These are phyloP conservation scores for Zapornia atra DNA, from an alignment of 2,113 vertebrate genomes.

Conservation along the genomic window DNA sequence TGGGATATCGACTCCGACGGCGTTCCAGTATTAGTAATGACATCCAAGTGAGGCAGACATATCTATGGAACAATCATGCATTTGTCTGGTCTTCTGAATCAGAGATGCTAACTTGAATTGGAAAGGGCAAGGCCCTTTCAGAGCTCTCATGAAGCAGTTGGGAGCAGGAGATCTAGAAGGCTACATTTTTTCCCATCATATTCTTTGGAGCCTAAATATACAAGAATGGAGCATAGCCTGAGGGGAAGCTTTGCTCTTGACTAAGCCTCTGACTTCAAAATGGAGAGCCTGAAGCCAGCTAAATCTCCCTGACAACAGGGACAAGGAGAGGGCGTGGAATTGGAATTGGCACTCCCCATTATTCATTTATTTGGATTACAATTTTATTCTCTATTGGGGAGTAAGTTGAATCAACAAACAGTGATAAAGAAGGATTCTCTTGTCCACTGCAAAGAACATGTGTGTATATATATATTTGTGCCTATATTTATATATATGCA, in stretches of 20 bases:
- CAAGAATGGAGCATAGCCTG: background rate
- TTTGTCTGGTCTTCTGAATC: slow-evolving; percentile 48
- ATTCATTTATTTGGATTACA: background rate
- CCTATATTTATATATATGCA: too few relatives aligned
- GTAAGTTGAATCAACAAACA: background rate
- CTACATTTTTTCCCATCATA: background rate
- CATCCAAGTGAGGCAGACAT: slow-evolving; percentile 34
- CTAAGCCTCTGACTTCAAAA: slow-evolving; percentile 26
- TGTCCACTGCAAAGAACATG: background rate
- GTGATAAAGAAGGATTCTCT: background rate
- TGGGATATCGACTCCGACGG: slow-evolving; percentile 39
- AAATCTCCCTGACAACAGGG: background rate
- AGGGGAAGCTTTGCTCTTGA: slow-evolving; percentile 11
- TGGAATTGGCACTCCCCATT: background rate
- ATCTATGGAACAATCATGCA: slow-evolving; percentile 41
- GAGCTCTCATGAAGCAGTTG: background rate
- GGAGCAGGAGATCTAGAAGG: background rate
- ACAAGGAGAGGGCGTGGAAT: background rate
- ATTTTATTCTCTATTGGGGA: background rate
- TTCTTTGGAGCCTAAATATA: background rate
- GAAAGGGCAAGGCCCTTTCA: slow-evolving; percentile 42
- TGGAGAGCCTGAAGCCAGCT: background rate
- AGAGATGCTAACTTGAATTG: slow-evolving; percentile 28
- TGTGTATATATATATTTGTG: too few relatives aligned
- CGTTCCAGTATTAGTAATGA: slow-evolving; percentile 47